Evolutionary conservation across 2,797 vertebrate genomes (phyloP).

Genomic region (Pangasius mekongensis): DNA sequence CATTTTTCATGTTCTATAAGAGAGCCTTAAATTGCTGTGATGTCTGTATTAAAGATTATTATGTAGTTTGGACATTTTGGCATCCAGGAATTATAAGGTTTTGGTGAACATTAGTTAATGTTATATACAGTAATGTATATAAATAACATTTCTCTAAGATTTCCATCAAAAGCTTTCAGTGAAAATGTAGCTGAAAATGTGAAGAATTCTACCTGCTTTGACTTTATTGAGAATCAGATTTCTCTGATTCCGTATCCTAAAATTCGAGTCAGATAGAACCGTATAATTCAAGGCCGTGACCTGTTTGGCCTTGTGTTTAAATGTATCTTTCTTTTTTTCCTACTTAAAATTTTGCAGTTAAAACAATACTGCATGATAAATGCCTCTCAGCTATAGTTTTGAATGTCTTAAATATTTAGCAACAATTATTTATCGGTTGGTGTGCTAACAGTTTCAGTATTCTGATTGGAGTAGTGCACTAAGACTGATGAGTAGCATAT

Average conservation of each 20-base stretch:
- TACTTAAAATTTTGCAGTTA: background rate
- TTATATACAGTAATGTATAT: background rate
- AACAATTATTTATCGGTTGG: background rate
- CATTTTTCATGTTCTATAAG: background rate
- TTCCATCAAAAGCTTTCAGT: background rate
- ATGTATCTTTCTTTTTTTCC: background rate
- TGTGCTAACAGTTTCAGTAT: background rate
- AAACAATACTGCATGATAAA: background rate
- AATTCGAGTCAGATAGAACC: background rate
- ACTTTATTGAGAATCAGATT: background rate
- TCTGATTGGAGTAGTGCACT: background rate
- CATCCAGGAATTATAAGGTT: background rate
- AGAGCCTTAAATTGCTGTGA: background rate
- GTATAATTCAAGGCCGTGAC: background rate
- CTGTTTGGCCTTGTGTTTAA: background rate
- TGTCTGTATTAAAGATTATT: background rate
- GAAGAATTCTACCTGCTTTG: background rate
- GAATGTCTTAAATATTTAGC: background rate
- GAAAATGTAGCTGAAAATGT: background rate
- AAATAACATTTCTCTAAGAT: background rate
- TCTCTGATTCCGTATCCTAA: background rate
- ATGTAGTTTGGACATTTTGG: background rate
- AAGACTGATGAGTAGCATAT: background rate
- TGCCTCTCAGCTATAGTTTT: background rate
- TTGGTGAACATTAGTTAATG: too few relatives aligned